These are phyloP conservation scores for Nomada hirtipes DNA, from an alignment of 2,888 invertebrate genomes.

Conservation along the genomic window DNA sequence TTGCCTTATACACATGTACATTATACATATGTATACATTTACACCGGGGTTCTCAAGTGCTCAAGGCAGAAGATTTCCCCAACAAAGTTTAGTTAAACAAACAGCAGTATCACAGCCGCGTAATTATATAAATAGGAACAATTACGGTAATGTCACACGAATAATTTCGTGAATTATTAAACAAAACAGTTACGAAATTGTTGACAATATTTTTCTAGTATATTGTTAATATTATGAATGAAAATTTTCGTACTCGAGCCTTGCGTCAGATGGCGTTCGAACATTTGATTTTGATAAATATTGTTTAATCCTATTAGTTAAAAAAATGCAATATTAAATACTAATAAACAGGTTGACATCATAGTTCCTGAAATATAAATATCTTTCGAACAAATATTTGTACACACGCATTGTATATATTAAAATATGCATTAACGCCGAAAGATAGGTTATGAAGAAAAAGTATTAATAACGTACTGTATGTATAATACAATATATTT, in stretches of 20 bases:
- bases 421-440: neutral
- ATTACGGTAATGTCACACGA: neutral
- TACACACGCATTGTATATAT: too few relatives aligned
- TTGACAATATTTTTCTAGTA: too few relatives aligned
- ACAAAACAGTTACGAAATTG: neutral
- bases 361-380: neutral
- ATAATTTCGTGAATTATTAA: neutral
- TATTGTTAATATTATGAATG: too few relatives aligned
- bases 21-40: neutral
- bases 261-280: too few relatives aligned
- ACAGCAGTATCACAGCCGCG: neutral
- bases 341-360: too few relatives aligned
- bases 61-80: neutral
- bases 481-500: neutral
- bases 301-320: too few relatives aligned
- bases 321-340: too few relatives aligned
- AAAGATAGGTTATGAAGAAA: neutral
- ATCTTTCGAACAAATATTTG: too few relatives aligned
- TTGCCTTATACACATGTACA: neutral
- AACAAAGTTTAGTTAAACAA: neutral
- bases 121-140: neutral
- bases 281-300: neutral
- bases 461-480: neutral
- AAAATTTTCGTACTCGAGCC: too few relatives aligned
- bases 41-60: constrained; percentile 32